phyloP scores from a whole-genome alignment of 1,140 invertebrate genomes.

The Bombus difficillimus region DNA sequence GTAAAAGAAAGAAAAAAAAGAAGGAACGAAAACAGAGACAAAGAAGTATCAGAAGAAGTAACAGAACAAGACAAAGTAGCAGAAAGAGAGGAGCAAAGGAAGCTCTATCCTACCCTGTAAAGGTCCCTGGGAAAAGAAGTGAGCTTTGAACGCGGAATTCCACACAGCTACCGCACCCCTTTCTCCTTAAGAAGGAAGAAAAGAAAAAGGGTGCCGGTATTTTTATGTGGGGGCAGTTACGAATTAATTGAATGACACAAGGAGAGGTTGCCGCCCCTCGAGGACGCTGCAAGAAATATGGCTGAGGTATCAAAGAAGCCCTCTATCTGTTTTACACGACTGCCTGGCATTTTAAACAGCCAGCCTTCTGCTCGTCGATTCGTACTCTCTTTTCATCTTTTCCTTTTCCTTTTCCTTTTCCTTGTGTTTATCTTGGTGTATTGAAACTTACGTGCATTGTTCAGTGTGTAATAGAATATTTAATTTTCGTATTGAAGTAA shows the following conservation, averaged over 20 bases:
- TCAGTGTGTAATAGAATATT: too few relatives aligned
- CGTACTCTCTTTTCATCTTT: background rate
- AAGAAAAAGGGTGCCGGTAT: slow-evolving; percentile 50
- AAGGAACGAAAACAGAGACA: slow-evolving; percentile 7
- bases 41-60: slow-evolving; percentile 18
- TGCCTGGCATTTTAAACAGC: slow-evolving; percentile 53
- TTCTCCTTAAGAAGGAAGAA: slow-evolving; percentile 30
- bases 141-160: slow-evolving; percentile 48
- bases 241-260: slow-evolving; percentile 76
- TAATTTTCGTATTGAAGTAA: too few relatives aligned
- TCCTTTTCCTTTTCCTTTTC: background rate
- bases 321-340: slow-evolving; percentile 33
- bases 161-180: slow-evolving; percentile 14
- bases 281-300: slow-evolving; percentile 29
- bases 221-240: slow-evolving; percentile 63
- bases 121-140: background rate
- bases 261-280: slow-evolving; percentile 54
- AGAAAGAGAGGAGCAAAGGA: slow-evolving; percentile 30
- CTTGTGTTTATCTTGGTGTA: background rate
- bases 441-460: background rate
- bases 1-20: background rate
- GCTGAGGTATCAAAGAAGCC: slow-evolving; percentile 65
- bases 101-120: background rate
- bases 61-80: background rate
- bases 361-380: background rate